Percentiles rank a stretch among this genome's conserved stretches.
These are phyloP conservation scores for Pomatorhinus ruficollis DNA, from an alignment of 2,113 vertebrate genomes.

Conservation along the genomic window DNA sequence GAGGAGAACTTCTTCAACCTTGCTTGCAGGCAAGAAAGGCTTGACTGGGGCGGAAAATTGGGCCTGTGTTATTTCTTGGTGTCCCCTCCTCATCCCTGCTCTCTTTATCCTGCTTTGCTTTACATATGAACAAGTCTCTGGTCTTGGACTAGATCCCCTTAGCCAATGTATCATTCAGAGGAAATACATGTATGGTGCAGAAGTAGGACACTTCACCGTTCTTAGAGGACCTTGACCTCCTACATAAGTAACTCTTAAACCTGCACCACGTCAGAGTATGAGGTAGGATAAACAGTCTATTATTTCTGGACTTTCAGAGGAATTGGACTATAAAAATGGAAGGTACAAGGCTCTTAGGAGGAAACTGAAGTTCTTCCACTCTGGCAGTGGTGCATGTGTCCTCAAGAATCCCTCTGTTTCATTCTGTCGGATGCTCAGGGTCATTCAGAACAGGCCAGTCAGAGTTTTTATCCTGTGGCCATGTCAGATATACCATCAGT, in stretches of 20 bases:
- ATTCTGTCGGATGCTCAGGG: neutral
- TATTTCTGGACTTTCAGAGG: slow-evolving; percentile 9
- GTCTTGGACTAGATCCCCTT: neutral
- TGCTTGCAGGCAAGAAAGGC: neutral
- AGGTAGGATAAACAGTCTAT: neutral
- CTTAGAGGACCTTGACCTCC: slow-evolving; percentile 33
- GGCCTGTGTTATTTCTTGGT: neutral
- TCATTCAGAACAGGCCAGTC: neutral
- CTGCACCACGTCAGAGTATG: neutral
- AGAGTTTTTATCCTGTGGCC: neutral
- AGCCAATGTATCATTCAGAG: neutral
- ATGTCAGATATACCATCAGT: neutral
- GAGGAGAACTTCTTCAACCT: neutral
- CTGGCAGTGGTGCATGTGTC: neutral
- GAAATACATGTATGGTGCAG: neutral
- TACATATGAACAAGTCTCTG: neutral
- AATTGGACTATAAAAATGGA: neutral
- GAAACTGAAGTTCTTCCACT: slow-evolving; percentile 6
- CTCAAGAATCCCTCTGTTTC: neutral
- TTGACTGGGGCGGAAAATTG: neutral
- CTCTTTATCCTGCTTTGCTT: neutral
- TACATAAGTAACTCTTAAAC: neutral
- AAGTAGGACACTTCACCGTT: neutral
- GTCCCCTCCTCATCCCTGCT: neutral
- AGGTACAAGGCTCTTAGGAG: neutral